phyloP scores from a whole-genome alignment of 1,140 invertebrate species.

The Apis cerana region DNA sequence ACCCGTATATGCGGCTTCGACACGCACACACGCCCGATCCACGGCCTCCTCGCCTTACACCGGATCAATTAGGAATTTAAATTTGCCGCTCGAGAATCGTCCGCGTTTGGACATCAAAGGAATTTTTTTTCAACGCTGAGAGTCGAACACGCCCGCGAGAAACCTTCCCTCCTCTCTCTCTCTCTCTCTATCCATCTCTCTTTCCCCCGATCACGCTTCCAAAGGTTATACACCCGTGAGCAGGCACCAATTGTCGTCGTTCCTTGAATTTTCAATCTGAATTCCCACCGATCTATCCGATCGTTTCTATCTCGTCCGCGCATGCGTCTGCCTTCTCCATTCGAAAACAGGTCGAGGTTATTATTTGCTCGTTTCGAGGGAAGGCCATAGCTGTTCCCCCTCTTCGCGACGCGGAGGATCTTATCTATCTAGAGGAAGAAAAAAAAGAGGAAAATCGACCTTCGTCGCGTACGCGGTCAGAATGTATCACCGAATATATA shows the following conservation, averaged over 20 bases:
- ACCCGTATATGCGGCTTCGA: neutral
- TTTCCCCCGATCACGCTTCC: neutral
- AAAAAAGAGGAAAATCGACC: too few relatives aligned
- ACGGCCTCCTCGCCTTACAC: neutral
- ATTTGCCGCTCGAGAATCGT: conserved; percentile 56
- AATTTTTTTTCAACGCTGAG: conserved; percentile 1
- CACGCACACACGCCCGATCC: neutral
- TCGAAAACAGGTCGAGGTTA: too few relatives aligned
- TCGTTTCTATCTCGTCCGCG: too few relatives aligned
- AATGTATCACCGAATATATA: neutral
- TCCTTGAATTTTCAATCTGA: conserved; percentile 9
- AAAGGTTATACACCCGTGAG: conserved; percentile 29
- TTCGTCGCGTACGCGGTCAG: neutral
- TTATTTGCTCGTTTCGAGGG: too few relatives aligned
- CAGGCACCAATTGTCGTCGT: neutral
- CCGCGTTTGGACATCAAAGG: conserved; percentile 41
- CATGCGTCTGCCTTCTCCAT: too few relatives aligned
- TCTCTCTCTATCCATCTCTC: too few relatives aligned
- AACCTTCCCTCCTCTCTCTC: neutral
- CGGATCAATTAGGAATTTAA: conserved; percentile 76
- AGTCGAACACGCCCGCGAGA: conserved; percentile 14
- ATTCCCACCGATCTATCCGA: too few relatives aligned
- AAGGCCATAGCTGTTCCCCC: too few relatives aligned
- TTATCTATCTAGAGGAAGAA: too few relatives aligned
- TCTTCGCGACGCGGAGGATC: too few relatives aligned